phyloP scores from a whole-genome alignment of 2,797 vertebrate species.

The Loris lydekkerianus region DNA sequence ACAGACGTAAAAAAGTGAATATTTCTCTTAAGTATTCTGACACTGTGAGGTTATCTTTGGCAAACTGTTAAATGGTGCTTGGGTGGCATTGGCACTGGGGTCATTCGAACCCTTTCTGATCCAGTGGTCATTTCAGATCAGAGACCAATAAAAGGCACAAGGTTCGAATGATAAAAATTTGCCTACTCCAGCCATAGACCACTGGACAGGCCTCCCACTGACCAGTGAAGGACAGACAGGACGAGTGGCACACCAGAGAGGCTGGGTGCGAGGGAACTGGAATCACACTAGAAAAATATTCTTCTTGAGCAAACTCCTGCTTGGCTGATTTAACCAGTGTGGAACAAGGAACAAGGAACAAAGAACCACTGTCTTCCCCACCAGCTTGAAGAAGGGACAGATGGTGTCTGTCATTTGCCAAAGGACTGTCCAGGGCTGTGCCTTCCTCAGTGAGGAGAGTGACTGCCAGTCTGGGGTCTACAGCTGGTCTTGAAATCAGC shows the following conservation, averaged over 20 bases:
- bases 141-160: background rate
- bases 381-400: too few species aligned
- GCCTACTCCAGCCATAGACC: background rate
- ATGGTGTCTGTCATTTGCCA: background rate
- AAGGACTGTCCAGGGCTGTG: background rate
- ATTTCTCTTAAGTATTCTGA: background rate
- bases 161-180: background rate
- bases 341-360: background rate
- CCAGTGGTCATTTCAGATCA: background rate
- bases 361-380: background rate
- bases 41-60: background rate
- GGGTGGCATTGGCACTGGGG: background rate
- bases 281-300: background rate
- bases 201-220: background rate
- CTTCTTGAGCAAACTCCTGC: background rate
- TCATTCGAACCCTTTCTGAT: background rate
- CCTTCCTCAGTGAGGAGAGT: fast-evolving
- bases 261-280: background rate
- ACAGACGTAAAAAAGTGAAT: background rate
- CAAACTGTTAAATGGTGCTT: background rate
- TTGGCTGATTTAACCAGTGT: background rate
- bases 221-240: background rate
- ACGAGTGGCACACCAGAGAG: background rate
- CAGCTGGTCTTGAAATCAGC: background rate
- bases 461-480: background rate